Evolutionary conservation across 2,113 vertebrate genomes (phyloP), one percentile per base, ranked within the genome.

Genomic region (Upupa epops): DNA sequence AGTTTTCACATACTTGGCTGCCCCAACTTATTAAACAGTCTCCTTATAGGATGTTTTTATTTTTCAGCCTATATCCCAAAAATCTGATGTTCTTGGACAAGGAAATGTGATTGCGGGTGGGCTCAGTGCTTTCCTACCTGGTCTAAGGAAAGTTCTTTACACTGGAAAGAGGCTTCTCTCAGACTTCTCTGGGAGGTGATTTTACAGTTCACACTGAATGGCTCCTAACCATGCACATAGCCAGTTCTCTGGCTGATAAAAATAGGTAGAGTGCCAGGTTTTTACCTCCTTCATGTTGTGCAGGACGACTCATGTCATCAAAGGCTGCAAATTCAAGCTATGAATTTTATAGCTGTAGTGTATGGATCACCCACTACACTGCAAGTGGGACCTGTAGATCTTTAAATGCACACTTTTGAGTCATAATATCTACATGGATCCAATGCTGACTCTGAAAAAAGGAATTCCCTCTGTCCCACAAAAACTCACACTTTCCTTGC

Each of bases 31-130:
- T 95, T 96, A 96, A 95, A 94, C 85, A 96, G 94, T 88, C 94
- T 97, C 94, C 95, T 96, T 94, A 86, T 95, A 97, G 92, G 95
- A 97, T 96, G 96, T 97, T 97, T 97, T 97, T 95, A 92, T 96
- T 97, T 97, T 97, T 96, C 84, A 96, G 70, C 58, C 92, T 94
- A 78, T 89, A 96, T 93, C 92, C 95, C 95, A 94, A 94, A 96
- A 97, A 87, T 90, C 73, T 96, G 94, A 96, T 96, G 96, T 97
- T 96, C 94, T 97, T 97, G 96, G 96, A 96, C 89, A 80, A 94
- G 72, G 87, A 97, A 95, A 95, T 48, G 51, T 89, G 86, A 95
- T 82, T 92, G 93, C 19, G 94, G 94, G 95, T 97, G 96, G 95
- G 92, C 95, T 92, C 79, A 74, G 20, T 90, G 34, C 64, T 95